phyloP scores from a whole-genome alignment of 1,140 invertebrate species.

The Maconellicoccus hirsutus region DNA sequence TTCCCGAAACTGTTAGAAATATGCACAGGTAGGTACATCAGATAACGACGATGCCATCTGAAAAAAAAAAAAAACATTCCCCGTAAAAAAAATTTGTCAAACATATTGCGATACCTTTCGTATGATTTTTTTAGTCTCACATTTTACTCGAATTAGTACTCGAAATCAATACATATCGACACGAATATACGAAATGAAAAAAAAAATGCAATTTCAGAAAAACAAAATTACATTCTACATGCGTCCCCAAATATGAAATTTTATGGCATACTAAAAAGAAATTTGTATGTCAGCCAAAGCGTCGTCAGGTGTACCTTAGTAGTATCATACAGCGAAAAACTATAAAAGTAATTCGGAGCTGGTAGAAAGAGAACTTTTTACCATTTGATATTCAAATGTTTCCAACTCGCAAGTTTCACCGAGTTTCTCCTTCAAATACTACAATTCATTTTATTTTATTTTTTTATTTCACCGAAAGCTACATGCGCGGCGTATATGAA shows the following conservation, averaged over 20 bases:
- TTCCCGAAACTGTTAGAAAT: too few species aligned
- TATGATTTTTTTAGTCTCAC: too few species aligned
- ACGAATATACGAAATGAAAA: neutral
- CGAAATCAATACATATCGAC: too few species aligned
- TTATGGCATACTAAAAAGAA: constrained; percentile 1
- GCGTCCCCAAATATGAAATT: constrained; percentile 2
- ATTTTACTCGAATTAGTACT: too few species aligned
- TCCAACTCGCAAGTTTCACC: neutral
- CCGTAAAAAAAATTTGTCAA: too few species aligned
- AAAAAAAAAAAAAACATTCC: too few species aligned
- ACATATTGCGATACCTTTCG: too few species aligned
- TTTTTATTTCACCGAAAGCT: neutral
- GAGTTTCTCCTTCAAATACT: neutral
- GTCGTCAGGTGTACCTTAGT: constrained; percentile 7
- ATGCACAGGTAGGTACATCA: too few species aligned
- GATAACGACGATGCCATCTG: too few species aligned
- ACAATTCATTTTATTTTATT: constrained; percentile 3
- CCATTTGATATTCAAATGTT: constrained; percentile 4
- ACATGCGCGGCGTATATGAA: neutral
- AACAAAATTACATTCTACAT: neutral
- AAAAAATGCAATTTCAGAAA: neutral
- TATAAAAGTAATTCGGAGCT: neutral
- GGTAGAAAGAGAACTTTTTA: constrained; percentile 5
- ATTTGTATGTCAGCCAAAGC: neutral
- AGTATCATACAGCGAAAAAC: neutral